Base-by-base conservation (phyloP, 2,888 invertebrate species). In the Xestia sexstrigata region DNA sequence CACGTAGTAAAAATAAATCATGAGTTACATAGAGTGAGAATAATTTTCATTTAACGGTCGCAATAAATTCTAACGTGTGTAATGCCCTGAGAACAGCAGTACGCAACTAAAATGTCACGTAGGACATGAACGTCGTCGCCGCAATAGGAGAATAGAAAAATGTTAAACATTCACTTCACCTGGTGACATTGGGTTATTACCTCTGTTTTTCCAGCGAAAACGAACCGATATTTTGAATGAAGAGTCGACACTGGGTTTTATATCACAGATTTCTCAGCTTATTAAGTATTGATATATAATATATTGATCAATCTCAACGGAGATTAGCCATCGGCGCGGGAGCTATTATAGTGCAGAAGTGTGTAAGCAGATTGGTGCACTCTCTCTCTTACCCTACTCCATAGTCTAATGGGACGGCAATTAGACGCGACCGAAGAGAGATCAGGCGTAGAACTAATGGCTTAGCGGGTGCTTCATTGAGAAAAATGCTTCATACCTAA, bases 71-170 rank as follows among this genome's bases (percentile, higher is more conserved):
- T 74, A 66, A 47, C 30, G 63, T 70, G 49, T 72, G 70, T 67
- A 67, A 73, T 78, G 35, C 68, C 20, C 58, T 82, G 58, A 71
- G 68, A 70, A 82, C 60, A 60, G 60, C 45, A 30, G 15, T 20
- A 71, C 23, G 68, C 74, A 78, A 74, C 23, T 26, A 74, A 82
- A 35, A 82, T 78, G 63, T 63, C 73, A 78, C 70, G 15, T 69
- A 74, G 69, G 60, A 62, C 52, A 45, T 23, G 30, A 68, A 52
- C n/a, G 52, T 52, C 45, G 20, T 63, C 20, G 23, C 42, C 47
- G 49, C 63, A 63, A 74, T 68, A 65, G 23, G 47, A 60, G 63
- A 45, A 70, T 60, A 65, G 30, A 45, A 65, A 52, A 52, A 70
- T 60, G n/a, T 35, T 26, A 39, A 60, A 70, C 17, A 67, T 74